A percentile compares a stretch with the other conserved stretches of the same genome.
Conservation (phyloP, 2,113 vertebrate species). For the human (Homo sapiens) region GRCh38 chr2:54680501-54681000, state of each 20-base stretch:
- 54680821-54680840: too few species aligned
- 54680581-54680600: not conserved
- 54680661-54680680: not conserved
- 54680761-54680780: not conserved
- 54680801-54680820: accelerated
- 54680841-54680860: not conserved
- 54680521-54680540: too few species aligned
- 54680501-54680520: too few species aligned
- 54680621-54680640: not conserved
- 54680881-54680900: not conserved
- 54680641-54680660: not conserved
- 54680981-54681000: not conserved
- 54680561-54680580: too few species aligned
- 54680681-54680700: not conserved
- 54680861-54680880: not conserved
- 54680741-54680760: not conserved
- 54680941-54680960: not conserved
- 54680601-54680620: not conserved
- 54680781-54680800: not conserved
- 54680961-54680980: accelerated
- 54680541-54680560: too few species aligned
- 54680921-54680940: not conserved
- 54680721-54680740: not conserved
- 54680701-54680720: not conserved
- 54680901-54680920: not conserved